Evolutionary conservation across 1,140 invertebrate species (phyloP), one percentile per base, ranked within the genome.

Genomic region (Tribolium castaneum): DNA sequence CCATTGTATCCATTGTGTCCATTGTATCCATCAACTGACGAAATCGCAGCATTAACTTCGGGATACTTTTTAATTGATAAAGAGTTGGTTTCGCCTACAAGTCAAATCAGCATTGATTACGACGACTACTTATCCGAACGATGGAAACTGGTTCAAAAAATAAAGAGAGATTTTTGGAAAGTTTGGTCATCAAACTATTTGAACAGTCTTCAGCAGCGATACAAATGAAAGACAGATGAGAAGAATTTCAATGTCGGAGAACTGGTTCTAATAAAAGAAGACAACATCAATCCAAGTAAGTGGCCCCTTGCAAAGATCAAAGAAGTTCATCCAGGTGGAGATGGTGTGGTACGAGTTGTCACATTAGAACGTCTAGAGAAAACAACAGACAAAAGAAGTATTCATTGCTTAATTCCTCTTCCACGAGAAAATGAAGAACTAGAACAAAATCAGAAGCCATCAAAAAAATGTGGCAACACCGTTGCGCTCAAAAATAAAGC

Each of bases 151-250:
- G n/a, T n/a, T n/a, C n/a, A n/a, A n/a, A n/a, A n/a, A n/a, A n/a
- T n/a, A n/a, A n/a, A 80, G 82, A 85, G 80, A 80, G 79, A 10
- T 87, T 85, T 76, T 82, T 87, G 6, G 82, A 80, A 14, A 87
- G 88, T 78, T 70, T 85, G 70, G 84, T 87, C 3, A 78, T 84
- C 34, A 50, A 84, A 85, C 9, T 86, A 84, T 70, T 30, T 85
- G 3, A 30, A 78, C 0, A 54, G 79, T 7, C 66, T 85, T 1
- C 85, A 86, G 66, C 51, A 78, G 7, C 72, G 73, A 45, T 34
- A 22, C 6, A 85, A 85, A 80, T 85, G 82, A 82, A 56, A 71
- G 9, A 6, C n/a, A 35, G 4, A 30, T 25, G 6, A 76, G 51
- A 4, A 35, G 5, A 80, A 80, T 39, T 5, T 85, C 0, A 76